Conservation (phyloP, 1,140 invertebrate genomes). For the Sesamia nonagrioides region DNA sequence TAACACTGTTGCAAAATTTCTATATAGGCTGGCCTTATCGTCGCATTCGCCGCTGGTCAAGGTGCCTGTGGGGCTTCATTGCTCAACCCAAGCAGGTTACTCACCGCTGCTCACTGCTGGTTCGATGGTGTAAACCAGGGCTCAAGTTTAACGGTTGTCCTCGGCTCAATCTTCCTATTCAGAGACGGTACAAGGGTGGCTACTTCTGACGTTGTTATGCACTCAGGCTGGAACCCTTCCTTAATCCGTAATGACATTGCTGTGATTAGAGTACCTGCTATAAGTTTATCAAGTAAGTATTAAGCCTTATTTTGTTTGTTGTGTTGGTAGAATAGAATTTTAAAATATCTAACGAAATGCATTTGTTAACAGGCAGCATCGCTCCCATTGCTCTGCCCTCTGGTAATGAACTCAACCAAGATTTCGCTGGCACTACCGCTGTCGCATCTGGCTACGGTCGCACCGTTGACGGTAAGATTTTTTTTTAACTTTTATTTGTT, state of each 20-base stretch:
- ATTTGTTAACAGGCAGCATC: constrained; percentile 55
- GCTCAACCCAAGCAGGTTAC: constrained; percentile 51
- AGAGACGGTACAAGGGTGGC: constrained; percentile 57
- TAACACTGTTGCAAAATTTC: background rate
- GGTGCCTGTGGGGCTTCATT: constrained; percentile 62
- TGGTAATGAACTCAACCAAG: constrained; percentile 52
- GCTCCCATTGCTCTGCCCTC: constrained; percentile 60
- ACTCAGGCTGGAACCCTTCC: constrained; percentile 54
- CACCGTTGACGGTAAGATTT: constrained; percentile 59
- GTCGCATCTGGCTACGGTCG: constrained; percentile 64
- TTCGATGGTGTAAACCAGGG: constrained; percentile 60
- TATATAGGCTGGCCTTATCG: constrained; percentile 65
- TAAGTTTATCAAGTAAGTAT: constrained; percentile 69
- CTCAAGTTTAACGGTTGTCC: constrained; percentile 56
- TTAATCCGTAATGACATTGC: constrained; percentile 61
- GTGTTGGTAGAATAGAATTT: background rate
- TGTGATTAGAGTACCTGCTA: constrained; percentile 63
- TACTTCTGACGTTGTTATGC: constrained; percentile 52
- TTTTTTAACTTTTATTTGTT: background rate
- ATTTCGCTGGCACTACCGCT: constrained; percentile 57
- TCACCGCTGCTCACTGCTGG: constrained; percentile 71
- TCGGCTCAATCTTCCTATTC: constrained; percentile 62
- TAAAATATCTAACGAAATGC: background rate
- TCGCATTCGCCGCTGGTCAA: constrained; percentile 49
- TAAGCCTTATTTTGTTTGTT: background rate